These are phyloP conservation scores for Pherbina coryleti DNA, from an alignment of 2,888 invertebrate genomes.

Conservation along the genomic window DNA sequence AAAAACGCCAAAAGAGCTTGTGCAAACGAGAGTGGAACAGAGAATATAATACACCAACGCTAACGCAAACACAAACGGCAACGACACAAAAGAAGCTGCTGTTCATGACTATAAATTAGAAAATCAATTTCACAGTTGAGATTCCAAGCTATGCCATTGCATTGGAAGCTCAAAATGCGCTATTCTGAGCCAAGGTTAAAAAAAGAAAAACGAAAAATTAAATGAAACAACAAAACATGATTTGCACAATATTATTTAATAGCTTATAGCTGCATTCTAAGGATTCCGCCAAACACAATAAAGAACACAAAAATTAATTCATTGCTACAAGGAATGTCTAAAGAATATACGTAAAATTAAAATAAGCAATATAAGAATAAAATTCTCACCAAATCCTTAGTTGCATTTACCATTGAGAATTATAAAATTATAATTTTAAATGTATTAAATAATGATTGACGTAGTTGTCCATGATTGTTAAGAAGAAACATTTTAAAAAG, in stretches of 20 bases:
- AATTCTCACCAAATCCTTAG: too few species aligned
- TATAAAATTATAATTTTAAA: too few species aligned
- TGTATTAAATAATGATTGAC: too few species aligned
- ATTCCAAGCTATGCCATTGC: constrained; percentile 4
- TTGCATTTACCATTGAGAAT: too few species aligned
- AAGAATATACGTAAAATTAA: background rate
- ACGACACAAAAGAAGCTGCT: background rate
- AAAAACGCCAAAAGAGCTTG: too few species aligned
- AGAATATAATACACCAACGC: background rate
- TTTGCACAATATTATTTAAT: background rate
- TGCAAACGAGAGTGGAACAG: background rate
- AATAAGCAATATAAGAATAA: too few species aligned
- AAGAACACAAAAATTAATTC: too few species aligned
- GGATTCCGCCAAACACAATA: too few species aligned
- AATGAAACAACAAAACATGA: background rate
- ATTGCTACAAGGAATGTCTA: background rate
- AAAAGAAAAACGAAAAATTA: background rate
- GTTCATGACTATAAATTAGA: constrained; percentile 16
- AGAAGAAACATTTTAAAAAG: too few species aligned
- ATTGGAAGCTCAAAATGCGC: background rate
- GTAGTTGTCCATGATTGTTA: too few species aligned
- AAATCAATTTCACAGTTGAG: constrained; percentile 26
- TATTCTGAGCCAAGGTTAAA: background rate
- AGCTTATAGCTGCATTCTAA: background rate
- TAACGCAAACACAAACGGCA: background rate